These are phyloP conservation scores for Donacobius atricapilla DNA, from an alignment of 2,113 vertebrate species.

Conservation along the genomic window DNA sequence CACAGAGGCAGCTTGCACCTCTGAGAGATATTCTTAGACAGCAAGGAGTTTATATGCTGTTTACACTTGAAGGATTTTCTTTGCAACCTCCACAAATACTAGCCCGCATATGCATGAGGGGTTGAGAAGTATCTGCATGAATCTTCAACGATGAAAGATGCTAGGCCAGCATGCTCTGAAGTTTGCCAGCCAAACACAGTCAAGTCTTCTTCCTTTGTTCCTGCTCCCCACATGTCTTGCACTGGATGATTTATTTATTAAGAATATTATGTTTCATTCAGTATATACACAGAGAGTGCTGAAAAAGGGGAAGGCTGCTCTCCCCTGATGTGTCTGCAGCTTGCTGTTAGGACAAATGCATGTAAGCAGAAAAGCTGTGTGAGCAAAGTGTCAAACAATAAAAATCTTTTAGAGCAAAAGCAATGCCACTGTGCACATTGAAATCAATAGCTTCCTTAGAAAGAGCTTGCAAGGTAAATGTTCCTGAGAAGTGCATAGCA, in stretches of 20 bases:
- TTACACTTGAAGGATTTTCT: background rate
- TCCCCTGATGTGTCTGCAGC: background rate
- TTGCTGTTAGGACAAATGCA: background rate
- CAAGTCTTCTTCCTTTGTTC: background rate
- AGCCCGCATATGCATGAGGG: background rate
- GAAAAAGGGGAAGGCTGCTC: background rate
- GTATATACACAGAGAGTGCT: background rate
- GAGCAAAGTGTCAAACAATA: background rate
- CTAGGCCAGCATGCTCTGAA: background rate
- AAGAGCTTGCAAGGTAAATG: background rate
- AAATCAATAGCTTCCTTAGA: constrained; percentile 9
- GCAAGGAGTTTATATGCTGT: background rate
- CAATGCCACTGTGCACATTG: background rate
- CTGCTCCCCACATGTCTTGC: background rate
- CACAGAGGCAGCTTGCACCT: background rate
- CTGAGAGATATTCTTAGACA: background rate
- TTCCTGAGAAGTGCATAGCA: background rate
- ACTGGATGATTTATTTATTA: background rate
- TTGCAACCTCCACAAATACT: background rate
- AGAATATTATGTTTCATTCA: background rate
- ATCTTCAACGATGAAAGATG: background rate
- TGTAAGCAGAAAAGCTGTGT: background rate
- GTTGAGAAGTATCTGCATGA: background rate
- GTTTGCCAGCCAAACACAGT: background rate
- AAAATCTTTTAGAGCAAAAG: background rate